Conservation (phyloP, 2,888 invertebrate species). For the Xylota segnis region DNA sequence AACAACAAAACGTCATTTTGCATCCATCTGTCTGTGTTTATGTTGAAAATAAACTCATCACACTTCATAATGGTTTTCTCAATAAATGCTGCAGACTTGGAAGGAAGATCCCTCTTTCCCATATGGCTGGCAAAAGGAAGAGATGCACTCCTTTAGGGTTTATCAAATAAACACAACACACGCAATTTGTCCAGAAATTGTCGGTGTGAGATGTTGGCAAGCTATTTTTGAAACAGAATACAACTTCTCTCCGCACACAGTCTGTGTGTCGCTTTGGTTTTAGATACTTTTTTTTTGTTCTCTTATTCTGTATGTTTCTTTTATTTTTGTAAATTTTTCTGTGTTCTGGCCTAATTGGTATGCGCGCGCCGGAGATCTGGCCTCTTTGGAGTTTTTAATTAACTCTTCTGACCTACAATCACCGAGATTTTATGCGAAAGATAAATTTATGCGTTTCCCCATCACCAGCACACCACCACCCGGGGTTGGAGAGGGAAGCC, state of each 20-base stretch:
- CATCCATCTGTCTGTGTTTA: slow-evolving; percentile 71
- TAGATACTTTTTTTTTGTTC: slow-evolving; percentile 12
- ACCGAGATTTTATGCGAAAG: slow-evolving; percentile 60
- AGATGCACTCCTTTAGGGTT: slow-evolving; percentile 35
- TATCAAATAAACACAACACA: slow-evolving; percentile 65
- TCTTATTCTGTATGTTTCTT: not conserved
- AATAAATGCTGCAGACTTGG: slow-evolving; percentile 31
- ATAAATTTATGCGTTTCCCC: slow-evolving; percentile 53
- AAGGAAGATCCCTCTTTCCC: slow-evolving; percentile 2
- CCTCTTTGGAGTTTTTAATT: slow-evolving; percentile 59
- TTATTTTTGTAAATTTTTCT: slow-evolving; percentile 24
- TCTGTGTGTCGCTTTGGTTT: not conserved
- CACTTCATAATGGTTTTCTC: slow-evolving; percentile 48
- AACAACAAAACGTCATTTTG: slow-evolving; percentile 54
- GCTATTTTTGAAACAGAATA: slow-evolving; percentile 46
- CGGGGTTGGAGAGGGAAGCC: not conserved
- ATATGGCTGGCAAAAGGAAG: slow-evolving; percentile 7
- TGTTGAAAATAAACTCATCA: slow-evolving; percentile 72
- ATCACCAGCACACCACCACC: too few relatives aligned
- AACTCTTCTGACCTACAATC: slow-evolving; percentile 73
- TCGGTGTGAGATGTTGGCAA: slow-evolving; percentile 5
- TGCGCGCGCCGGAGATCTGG: slow-evolving; percentile 54
- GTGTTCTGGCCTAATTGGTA: slow-evolving; percentile 62
- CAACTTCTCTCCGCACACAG: slow-evolving; percentile 13
- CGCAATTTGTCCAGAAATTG: slow-evolving; percentile 55